A percentile compares a stretch with the other conserved stretches of the same genome.
These are phyloP conservation scores for Bilobella aurantiaca DNA, from an alignment of 1,140 invertebrate genomes.

Conservation along the genomic window DNA sequence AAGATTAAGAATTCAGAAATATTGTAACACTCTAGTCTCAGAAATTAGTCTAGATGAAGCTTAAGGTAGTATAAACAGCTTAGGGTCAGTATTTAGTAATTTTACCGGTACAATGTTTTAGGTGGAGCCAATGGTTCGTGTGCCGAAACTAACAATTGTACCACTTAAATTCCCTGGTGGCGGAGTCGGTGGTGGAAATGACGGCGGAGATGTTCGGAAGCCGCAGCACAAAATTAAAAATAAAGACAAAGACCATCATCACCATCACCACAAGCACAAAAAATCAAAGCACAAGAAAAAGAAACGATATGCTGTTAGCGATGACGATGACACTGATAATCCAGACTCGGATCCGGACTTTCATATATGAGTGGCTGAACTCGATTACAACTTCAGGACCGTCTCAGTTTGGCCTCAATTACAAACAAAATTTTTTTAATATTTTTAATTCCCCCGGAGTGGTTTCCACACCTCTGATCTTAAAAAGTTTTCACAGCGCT, in stretches of 20 bases:
- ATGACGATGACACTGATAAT: conserved; percentile 53
- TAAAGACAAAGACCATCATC: conserved; percentile 44
- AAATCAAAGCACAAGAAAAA: conserved; percentile 50
- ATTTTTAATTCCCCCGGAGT: too few species aligned
- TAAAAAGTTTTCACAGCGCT: too few species aligned
- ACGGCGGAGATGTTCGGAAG: conserved; percentile 43
- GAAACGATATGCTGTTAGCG: conserved; percentile 47
- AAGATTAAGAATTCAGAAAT: neutral
- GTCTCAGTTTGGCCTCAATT: too few species aligned
- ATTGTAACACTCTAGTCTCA: too few species aligned
- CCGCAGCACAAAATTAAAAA: conserved; percentile 47
- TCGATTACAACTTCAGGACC: too few species aligned
- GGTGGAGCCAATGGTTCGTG: conserved; percentile 43
- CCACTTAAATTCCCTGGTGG: conserved; percentile 42
- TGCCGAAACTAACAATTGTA: conserved; percentile 47
- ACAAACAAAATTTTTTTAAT: too few species aligned
- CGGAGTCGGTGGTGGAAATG: too few species aligned
- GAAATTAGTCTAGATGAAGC: too few species aligned
- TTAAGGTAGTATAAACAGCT: too few species aligned
- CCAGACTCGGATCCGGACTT: conserved; percentile 62
- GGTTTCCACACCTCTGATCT: too few species aligned
- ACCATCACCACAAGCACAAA: conserved; percentile 57
- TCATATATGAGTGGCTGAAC: conserved; percentile 31
- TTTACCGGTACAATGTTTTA: conserved; percentile 32
- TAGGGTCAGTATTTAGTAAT: too few species aligned